Percentiles rank a stretch among this genome's conserved stretches.
Conservation (phyloP, 2,797 vertebrate genomes). For the Dicrostonyx torquatus region DNA sequence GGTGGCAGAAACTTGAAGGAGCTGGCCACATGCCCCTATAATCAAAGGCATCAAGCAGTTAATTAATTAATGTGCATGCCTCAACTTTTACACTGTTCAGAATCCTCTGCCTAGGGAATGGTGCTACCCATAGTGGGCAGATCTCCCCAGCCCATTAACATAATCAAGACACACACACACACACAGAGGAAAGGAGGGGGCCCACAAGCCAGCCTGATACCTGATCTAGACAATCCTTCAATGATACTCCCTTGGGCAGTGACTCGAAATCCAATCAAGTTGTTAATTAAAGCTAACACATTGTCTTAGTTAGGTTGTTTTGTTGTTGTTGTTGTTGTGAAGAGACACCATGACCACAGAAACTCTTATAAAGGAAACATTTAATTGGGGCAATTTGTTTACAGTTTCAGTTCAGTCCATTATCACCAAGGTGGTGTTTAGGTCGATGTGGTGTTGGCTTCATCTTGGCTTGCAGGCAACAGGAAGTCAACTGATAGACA, state of each 20-base stretch:
- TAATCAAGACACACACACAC: background rate
- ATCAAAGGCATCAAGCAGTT: background rate
- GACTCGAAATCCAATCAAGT: background rate
- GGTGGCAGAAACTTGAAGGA: background rate
- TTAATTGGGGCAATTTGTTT: background rate
- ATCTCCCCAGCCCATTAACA: background rate
- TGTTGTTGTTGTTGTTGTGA: background rate
- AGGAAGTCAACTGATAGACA: background rate
- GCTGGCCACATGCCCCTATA: background rate
- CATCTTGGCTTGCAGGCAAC: background rate
- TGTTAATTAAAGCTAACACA: background rate
- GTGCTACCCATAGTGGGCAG: background rate
- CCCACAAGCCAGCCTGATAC: background rate
- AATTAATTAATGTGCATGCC: background rate
- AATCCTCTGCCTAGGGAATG: background rate
- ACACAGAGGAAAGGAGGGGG: background rate
- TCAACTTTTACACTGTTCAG: no score
- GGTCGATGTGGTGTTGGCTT: background rate
- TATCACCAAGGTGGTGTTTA: background rate
- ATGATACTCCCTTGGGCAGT: background rate
- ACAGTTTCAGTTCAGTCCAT: background rate
- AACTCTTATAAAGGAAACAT: background rate
- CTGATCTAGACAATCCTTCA: background rate
- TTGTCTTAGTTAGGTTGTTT: background rate
- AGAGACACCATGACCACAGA: background rate